Evolutionary conservation across 2,113 vertebrate genomes (phyloP).

Genomic region (Coregonus clupeaformis): DNA sequence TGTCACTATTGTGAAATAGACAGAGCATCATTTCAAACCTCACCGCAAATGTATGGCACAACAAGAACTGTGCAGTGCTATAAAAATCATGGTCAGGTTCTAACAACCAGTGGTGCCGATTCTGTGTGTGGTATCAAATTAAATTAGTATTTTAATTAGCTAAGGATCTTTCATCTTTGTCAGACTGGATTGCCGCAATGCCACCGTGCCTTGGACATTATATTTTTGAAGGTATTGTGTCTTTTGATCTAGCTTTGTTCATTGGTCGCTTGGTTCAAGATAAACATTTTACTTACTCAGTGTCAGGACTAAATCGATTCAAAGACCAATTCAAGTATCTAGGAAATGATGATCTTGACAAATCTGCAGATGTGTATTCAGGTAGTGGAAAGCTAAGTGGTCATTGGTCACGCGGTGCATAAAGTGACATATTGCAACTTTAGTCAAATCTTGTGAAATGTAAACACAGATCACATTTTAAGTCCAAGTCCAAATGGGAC

Average conservation of each 20-base stretch:
- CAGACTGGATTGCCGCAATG: slow-evolving; percentile 8
- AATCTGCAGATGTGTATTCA: neutral
- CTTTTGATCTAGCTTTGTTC: slow-evolving; percentile 17
- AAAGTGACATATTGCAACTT: too few relatives aligned
- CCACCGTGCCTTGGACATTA: slow-evolving; percentile 15
- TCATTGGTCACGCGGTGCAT: too few relatives aligned
- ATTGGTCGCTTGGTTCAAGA: neutral
- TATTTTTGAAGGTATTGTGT: slow-evolving; percentile 21
- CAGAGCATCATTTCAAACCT: slow-evolving; percentile 13
- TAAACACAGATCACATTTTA: too few relatives aligned
- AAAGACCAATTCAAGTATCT: slow-evolving; percentile 11
- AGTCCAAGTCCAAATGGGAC: too few relatives aligned
- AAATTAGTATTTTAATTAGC: slow-evolving; percentile 18
- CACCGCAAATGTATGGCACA: slow-evolving; percentile 3
- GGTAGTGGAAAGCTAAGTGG: neutral
- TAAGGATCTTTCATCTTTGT: slow-evolving; percentile 19
- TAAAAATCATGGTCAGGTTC: slow-evolving; percentile 7
- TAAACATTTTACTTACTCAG: slow-evolving; percentile 9
- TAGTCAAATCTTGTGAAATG: too few relatives aligned
- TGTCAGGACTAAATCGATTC: neutral
- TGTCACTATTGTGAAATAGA: slow-evolving; percentile 19
- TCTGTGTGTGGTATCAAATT: slow-evolving; percentile 15
- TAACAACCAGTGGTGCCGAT: neutral
- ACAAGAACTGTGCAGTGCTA: slow-evolving; percentile 5
- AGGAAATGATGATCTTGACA: slow-evolving; percentile 2